phyloP scores from a whole-genome alignment of 2,113 vertebrate species.

The Scytalopus superciliaris region DNA sequence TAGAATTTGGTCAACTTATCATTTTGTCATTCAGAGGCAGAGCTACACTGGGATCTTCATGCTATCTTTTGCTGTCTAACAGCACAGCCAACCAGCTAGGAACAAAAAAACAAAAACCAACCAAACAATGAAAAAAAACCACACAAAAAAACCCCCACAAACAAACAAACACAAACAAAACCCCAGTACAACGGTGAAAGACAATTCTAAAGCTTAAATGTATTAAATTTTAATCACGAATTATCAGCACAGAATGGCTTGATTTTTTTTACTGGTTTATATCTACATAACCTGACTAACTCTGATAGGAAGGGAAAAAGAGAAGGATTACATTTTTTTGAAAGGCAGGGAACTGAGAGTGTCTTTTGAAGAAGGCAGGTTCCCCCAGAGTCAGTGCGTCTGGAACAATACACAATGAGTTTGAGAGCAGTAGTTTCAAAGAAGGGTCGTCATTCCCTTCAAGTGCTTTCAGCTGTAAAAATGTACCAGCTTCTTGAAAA shows the following conservation, averaged over 20 bases:
- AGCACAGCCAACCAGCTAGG: not conserved
- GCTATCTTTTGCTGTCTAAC: not conserved
- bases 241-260: not conserved
- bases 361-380: not conserved
- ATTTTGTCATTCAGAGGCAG: not conserved
- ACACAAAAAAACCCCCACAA: too few relatives aligned
- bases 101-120: not conserved
- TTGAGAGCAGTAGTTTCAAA: not conserved
- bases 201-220: not conserved
- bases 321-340: not conserved
- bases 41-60: not conserved
- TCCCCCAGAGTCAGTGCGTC: not conserved
- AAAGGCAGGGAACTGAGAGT: not conserved
- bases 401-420: not conserved
- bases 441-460: not conserved
- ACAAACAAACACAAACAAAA: too few relatives aligned
- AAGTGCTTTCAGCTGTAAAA: not conserved
- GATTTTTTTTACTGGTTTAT: not conserved
- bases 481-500: not conserved
- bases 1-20: not conserved
- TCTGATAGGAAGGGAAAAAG: not conserved
- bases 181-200: not conserved
- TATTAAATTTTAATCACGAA: not conserved
- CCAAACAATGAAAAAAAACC: too few relatives aligned
- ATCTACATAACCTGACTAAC: not conserved